Evolutionary conservation across 64 coral and sea anemone genomes (phyloP), one percentile per base, ranked within the genome.

Genomic region (Actinia tenebrosa): DNA sequence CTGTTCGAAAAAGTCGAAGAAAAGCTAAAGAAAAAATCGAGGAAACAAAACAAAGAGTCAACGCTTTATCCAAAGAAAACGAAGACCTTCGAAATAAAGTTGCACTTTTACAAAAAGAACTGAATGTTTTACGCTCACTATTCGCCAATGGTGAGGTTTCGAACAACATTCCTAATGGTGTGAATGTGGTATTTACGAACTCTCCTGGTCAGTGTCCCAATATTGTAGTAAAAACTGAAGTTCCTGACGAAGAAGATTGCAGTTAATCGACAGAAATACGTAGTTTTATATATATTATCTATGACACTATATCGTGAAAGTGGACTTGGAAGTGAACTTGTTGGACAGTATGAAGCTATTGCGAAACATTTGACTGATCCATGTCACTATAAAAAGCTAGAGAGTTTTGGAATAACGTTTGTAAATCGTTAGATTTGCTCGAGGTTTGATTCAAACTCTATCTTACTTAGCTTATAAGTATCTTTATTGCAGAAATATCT

Each of bases 11-110:
- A 54, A 99, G 97, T 88, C 91, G 97, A 22, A 95, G 87, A 79
- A 99, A 99, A 45, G 93, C 97, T 16, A 99, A 99, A 83, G 88
- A 95, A 61, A 87, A 87, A 86, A 99, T 99, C 83, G 93, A 99
- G 56, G 97, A 99, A 86, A 99, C 97, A 45, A 77, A 84, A 79
- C 61, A 83, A 63, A 92, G 97, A 71, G 97, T 99, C 3, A 75
- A 56, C 16, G 86, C 84, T 80, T 89, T 99, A 75, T 3, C 97
- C n/a, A 88, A 88, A 87, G 97, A 99, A 91, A 99, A 99, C 84
- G 90, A 90, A 71, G 91, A 95, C 22, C 89, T 99, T 42, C 88
- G 89, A 16, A 92, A 62, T 53, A 99, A 99, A 87, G 97, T 99
- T n/a, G 91, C 97, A 30, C 87, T 99, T n/a, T 81, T 99, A 50